Base-by-base conservation (phyloP, 2,888 invertebrate genomes). In the Willowsia nigromaculata region DNA sequence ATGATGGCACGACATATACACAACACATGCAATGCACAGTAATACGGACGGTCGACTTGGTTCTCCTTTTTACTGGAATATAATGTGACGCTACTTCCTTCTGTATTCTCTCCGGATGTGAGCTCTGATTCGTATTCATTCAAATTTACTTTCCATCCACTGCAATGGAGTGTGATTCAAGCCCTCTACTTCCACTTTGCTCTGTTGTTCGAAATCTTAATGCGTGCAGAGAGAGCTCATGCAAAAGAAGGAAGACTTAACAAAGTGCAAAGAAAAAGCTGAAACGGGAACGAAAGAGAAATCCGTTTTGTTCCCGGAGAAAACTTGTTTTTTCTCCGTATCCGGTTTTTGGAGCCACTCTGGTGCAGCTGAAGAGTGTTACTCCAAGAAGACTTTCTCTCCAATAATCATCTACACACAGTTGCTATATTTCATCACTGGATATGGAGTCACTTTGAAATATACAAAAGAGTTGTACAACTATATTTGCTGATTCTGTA, bases 1-100 rank as follows among this genome's bases (percentile, higher is more conserved):
- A 90, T 90, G 90, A 86, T 81, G 86, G 86, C 43, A 78, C 62
- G 85, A 85, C 85, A 78, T n/a, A n/a, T n/a, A n/a, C n/a, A n/a
- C n/a, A n/a, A n/a, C n/a, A n/a, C n/a, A n/a, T n/a, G 30, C 40
- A 71, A 43, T 71, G 15, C 22, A 5, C 3, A 3, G 4, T 5
- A 43, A n/a, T 74, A 43, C 37, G 37, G 25, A 74, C 74, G 50
- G 47, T 40, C 22, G 18, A 74, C 47, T 65, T 62, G 11, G 27
- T 30, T 13, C 30, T 37, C 9, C 5, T 65, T 78, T 85, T 85
- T 85, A 78, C 62, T 30, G 56, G 43, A 18, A 47, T 78, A 78
- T 86, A 86, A 86, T 86, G 80, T 86, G 80, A 53, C 78, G 78
- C 80, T 80, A 68, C 53, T 80, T 86, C 80, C 86, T 80, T 50